phyloP scores from a whole-genome alignment of 2,888 invertebrate genomes.

The Leptopterna dolabrata region DNA sequence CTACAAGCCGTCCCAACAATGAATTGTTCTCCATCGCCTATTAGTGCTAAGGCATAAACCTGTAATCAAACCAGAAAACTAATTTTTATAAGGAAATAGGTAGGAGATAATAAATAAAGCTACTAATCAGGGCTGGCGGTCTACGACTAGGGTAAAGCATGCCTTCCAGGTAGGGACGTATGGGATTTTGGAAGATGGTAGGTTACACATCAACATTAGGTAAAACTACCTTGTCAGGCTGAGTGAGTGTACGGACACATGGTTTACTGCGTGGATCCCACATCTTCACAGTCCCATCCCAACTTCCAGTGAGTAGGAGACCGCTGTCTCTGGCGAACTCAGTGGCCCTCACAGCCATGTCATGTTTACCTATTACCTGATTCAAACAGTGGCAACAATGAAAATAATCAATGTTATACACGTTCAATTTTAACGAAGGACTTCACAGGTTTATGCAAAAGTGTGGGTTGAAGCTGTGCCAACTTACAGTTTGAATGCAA shows the following conservation, averaged over 20 bases:
- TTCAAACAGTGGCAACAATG: too few species aligned
- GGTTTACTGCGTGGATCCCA: slow-evolving; percentile 93
- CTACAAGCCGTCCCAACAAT: slow-evolving; percentile 96
- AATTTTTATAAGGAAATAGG: not conserved
- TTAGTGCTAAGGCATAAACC: slow-evolving; percentile 40
- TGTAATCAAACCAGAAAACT: not conserved
- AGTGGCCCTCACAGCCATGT: slow-evolving; percentile 90
- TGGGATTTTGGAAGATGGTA: too few species aligned
- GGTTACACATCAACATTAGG: too few species aligned
- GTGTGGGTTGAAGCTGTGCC: not conserved
- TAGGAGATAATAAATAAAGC: too few species aligned
- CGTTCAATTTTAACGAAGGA: too few species aligned
- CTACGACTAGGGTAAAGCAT: too few species aligned
- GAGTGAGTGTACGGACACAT: slow-evolving; percentile 85
- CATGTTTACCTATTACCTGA: slow-evolving; percentile 83
- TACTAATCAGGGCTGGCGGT: too few species aligned
- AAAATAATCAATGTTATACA: too few species aligned
- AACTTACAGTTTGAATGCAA: slow-evolving; percentile 66
- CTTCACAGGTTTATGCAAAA: not conserved
- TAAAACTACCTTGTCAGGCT: slow-evolving; percentile 77
- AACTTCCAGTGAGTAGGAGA: slow-evolving; percentile 88
- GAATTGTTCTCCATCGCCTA: slow-evolving; percentile 90
- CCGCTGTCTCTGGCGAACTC: slow-evolving; percentile 82
- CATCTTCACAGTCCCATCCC: slow-evolving; percentile 96
- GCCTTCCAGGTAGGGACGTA: too few species aligned